phyloP scores from a whole-genome alignment of 2,113 vertebrate species.

The Syrrhaptes paradoxus region DNA sequence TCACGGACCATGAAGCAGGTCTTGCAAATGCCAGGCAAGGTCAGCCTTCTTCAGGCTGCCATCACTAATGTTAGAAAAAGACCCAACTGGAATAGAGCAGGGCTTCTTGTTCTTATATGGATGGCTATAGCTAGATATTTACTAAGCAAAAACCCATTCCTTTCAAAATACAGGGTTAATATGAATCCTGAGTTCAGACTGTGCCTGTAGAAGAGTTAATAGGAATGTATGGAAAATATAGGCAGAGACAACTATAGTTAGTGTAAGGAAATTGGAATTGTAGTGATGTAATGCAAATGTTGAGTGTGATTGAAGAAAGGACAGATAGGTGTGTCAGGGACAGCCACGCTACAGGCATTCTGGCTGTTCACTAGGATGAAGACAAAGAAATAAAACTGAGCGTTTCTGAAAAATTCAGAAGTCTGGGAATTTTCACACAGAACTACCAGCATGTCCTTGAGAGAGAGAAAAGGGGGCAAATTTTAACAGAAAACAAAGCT shows the following conservation, averaged over 20 bases:
- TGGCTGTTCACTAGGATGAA: neutral
- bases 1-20: neutral
- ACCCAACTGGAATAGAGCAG: neutral
- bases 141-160: neutral
- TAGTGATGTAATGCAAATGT: neutral
- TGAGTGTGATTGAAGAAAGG: neutral
- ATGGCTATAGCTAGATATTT: neutral
- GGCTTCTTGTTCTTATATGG: neutral
- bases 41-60: neutral
- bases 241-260: neutral
- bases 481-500: neutral
- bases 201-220: neutral
- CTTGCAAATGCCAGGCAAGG: neutral
- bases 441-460: neutral
- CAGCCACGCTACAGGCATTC: neutral
- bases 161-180: neutral
- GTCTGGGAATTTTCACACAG: neutral
- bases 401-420: neutral
- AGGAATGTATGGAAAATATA: neutral
- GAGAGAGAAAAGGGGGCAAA: neutral
- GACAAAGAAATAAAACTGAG: neutral
- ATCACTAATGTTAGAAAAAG: neutral
- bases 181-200: neutral
- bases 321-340: neutral
- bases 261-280: neutral